These are phyloP conservation scores for Chondrilla cf. caribensis DNA, from an alignment of 37 sponge, comb jelly and placozoan genomes.

Conservation along the genomic window DNA sequence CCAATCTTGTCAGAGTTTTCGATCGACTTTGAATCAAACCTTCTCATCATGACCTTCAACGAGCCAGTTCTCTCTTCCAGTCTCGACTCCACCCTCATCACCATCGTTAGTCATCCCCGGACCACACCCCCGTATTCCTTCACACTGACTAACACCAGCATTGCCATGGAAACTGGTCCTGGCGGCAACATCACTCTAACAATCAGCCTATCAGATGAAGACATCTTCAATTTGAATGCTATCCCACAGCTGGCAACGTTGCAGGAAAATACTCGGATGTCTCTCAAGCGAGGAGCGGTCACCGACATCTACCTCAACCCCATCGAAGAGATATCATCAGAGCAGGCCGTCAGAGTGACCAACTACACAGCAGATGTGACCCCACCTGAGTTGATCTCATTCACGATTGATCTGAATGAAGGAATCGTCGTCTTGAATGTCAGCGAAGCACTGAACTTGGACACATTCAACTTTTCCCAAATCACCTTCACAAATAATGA, in stretches of 20 bases:
- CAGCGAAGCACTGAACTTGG: conserved; percentile 64
- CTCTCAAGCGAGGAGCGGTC: conserved; percentile 33
- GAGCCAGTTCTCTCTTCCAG: conserved; percentile 77
- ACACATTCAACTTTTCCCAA: conserved; percentile 49
- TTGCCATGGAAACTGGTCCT: conserved; percentile 21
- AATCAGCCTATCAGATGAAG: conserved; percentile 32
- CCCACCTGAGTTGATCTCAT: conserved; percentile 41
- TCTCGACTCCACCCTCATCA: conserved; percentile 38
- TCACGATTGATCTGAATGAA: conserved; percentile 62
- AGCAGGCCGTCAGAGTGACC: conserved; percentile 49
- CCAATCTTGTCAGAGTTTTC: conserved; percentile 58
- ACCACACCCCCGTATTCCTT: conserved; percentile 16
- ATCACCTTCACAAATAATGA: conserved; percentile 49
- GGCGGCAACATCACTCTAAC: conserved; percentile 39
- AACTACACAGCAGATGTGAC: conserved; percentile 49
- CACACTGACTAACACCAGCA: conserved; percentile 14
- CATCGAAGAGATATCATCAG: conserved; percentile 33
- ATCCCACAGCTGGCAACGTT: conserved; percentile 44
- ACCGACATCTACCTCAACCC: conserved; percentile 65
- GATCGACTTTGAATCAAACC: conserved; percentile 56
- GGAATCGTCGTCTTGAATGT: conserved; percentile 44
- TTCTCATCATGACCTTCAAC: conserved; percentile 59
- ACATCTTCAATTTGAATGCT: conserved; percentile 46
- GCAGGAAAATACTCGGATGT: conserved; percentile 43
- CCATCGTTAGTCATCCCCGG: conserved; percentile 50